Conservation (phyloP, 1,140 invertebrate genomes). For the Grapholita molesta region DNA sequence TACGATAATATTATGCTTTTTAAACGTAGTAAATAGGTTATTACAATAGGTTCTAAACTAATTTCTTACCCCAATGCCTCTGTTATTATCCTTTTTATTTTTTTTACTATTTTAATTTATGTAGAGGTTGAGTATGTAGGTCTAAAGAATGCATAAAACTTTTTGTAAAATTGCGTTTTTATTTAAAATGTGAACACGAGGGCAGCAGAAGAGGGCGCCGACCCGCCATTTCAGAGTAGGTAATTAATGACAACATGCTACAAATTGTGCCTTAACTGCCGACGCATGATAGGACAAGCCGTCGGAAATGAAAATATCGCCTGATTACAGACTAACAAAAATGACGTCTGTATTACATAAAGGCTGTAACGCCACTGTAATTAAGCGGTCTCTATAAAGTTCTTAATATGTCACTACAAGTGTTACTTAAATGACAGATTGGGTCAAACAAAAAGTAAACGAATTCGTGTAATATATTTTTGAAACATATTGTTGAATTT, state of each 20-base stretch:
- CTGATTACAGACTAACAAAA: constrained; percentile 16
- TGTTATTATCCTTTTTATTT: neutral
- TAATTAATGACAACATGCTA: constrained; percentile 51
- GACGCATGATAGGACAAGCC: constrained; percentile 40
- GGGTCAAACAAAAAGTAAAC: too few species aligned
- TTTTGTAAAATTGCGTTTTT: constrained; percentile 38
- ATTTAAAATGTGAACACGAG: constrained; percentile 20
- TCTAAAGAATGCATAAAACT: constrained; percentile 14
- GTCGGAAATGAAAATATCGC: constrained; percentile 48
- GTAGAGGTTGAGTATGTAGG: too few species aligned
- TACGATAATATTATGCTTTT: too few species aligned
- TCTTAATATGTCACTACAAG: too few species aligned
- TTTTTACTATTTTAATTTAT: too few species aligned
- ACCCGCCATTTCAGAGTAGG: constrained; percentile 32
- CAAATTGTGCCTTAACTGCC: constrained; percentile 41
- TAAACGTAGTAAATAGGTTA: too few species aligned
- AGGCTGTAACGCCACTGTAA: neutral
- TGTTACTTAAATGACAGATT: too few species aligned
- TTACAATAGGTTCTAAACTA: too few species aligned
- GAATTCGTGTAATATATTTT: too few species aligned
- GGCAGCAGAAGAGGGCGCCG: constrained; percentile 21
- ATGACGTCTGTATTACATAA: constrained; percentile 5
- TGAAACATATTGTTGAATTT: too few species aligned
- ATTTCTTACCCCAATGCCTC: too few species aligned
- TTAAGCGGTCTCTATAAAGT: too few species aligned